phyloP scores from a whole-genome alignment of 2,888 invertebrate species.

The Trissonchulus sp. region DNA sequence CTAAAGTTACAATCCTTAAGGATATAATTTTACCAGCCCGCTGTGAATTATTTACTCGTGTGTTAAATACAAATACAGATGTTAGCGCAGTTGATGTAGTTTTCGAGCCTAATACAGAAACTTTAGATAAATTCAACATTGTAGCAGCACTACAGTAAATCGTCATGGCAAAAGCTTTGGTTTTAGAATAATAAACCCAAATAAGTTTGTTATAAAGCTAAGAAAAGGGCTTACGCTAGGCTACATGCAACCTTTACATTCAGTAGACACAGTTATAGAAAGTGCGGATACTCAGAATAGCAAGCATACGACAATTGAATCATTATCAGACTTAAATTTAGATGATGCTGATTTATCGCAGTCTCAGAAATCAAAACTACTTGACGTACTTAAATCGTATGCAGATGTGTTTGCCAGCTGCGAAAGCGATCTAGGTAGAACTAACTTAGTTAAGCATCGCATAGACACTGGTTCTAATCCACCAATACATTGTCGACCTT shows the following conservation, averaged over 20 bases:
- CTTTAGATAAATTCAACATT: background rate
- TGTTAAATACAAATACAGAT: background rate
- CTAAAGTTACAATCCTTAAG: too few relatives aligned
- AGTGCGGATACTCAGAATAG: too few relatives aligned
- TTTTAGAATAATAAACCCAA: too few relatives aligned
- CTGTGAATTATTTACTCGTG: background rate
- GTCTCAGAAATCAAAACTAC: background rate
- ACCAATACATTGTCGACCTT: background rate
- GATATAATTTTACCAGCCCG: background rate
- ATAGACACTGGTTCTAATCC: background rate
- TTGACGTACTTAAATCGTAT: background rate
- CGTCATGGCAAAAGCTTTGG: too few relatives aligned
- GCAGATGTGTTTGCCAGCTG: background rate
- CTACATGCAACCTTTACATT: too few relatives aligned
- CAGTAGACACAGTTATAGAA: too few relatives aligned
- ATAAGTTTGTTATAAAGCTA: too few relatives aligned
- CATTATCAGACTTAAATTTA: too few relatives aligned
- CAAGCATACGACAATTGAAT: too few relatives aligned
- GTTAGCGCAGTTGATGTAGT: background rate
- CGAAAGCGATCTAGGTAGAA: background rate
- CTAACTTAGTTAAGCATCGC: background rate
- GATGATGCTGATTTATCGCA: background rate
- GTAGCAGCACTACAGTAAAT: too few relatives aligned
- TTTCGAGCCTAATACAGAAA: background rate
- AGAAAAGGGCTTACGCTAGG: too few relatives aligned